Evolutionary conservation across 1,140 invertebrate genomes (phyloP), one percentile per base, ranked within the genome.

Genomic region (Geopemphigus sp.): DNA sequence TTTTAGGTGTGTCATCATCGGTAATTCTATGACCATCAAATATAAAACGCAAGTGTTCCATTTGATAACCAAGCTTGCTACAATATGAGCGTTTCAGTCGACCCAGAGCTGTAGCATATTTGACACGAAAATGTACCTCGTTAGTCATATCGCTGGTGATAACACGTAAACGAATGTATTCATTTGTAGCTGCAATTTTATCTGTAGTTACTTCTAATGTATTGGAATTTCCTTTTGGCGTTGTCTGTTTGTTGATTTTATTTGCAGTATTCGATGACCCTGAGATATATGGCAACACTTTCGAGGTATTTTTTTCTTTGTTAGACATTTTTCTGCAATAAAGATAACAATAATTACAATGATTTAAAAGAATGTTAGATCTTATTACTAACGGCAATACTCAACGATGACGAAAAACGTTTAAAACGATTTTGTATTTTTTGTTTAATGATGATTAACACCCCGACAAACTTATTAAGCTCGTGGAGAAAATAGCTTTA

Each of bases 11-110:
- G 85, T 94, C 92, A 82, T 92, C 91, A 84, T 93, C 92, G 80
- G 92, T 92, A 81, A 93, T 92, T 84, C 92, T 87, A 83, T 91
- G 88, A 50, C 92, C 92, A 87, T 94, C 92, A 85, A 93, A 93
- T 0, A 94, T 86, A 87, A 93, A 93, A 83, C 92, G 89, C 57
- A 93, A 86, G 1, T 90, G 90, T 26, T 87, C 89, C 81, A 92
- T 89, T 47, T 90, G 90, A 39, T 92, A 90, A 82, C 91, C 91
- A 87, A 92, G 88, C 84, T 91, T 87, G 84, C 93, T 92, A 83
- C 91, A 91, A 86, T 94, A 93, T 0, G 91, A 92, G 84, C 93
- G 93, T 85, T 94, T 93, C 63, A 93, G 85, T 85, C 93, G 94
- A 24, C 89, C 90, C 91, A 94, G 92, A 84, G 90, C 89, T 81